These are phyloP conservation scores for Saguinus oedipus DNA, from an alignment of 2,797 vertebrate genomes.

Conservation along the genomic window DNA sequence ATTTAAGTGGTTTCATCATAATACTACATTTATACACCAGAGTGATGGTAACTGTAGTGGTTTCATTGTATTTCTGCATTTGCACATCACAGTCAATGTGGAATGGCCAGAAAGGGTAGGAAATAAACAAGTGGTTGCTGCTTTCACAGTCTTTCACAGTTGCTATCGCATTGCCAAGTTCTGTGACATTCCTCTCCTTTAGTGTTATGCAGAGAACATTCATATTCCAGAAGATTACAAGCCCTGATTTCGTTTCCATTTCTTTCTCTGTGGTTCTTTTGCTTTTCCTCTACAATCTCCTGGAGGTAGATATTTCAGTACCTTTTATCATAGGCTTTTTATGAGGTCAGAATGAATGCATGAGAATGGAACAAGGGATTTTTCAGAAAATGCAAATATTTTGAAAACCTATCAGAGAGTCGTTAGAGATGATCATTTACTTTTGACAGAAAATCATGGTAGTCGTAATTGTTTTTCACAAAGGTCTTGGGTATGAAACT, in stretches of 20 bases:
- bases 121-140: too few relatives aligned
- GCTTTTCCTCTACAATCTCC: not conserved
- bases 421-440: not conserved
- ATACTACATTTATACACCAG: fast-evolving
- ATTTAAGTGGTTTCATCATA: not conserved
- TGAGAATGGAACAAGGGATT: not conserved
- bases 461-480: not conserved
- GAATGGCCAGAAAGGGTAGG: not conserved
- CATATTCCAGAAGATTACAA: not conserved
- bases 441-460: not conserved
- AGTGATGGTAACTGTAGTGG: not conserved
- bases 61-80: not conserved
- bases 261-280: not conserved
- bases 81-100: not conserved
- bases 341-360: not conserved
- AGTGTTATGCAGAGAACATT: not conserved
- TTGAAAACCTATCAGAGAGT: not conserved
- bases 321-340: not conserved
- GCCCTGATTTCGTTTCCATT: not conserved
- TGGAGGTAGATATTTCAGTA: not conserved
- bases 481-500: not conserved
- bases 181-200: not conserved
- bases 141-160: fast-evolving
- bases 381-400: conserved; percentile 18
- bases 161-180: fast-evolving